Base-by-base conservation (phyloP, 2,113 vertebrate species). In the Cygnus atratus region DNA sequence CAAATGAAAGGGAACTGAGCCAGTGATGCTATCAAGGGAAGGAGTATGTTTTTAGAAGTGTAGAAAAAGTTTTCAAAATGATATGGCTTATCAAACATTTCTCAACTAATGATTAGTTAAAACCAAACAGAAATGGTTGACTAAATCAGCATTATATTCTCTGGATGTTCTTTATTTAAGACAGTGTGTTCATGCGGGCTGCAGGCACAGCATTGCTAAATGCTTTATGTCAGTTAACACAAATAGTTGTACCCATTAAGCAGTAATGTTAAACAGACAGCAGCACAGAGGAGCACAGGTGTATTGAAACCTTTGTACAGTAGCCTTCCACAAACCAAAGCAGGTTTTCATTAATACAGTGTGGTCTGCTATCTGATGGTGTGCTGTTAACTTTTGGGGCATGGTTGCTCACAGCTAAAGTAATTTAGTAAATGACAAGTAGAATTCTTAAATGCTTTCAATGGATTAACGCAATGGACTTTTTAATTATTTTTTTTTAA, bases 201-300 rank as follows among this genome's bases (percentile, higher is more conserved):
- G 41, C 35, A 62, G 39, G 43, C 33, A 50, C 46, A 41, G 37
- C 1, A 1, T 7, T 61, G 35, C 93, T 70, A 9, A 15, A 7
- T 13, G 39, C 55, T 68, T 35, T 13, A 1, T 8, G 54, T 2
- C 3, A 8, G 33, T 72, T 28, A 8, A 20, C 0, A 1, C 2
- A 10, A 37, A 54, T 0, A 35, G 13, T 14, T 43, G 5, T 31
- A 39, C 8, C 8, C 2, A 2, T 10, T 7, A 13, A 25, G 52
- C 61, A 52, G 5, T 1, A 4, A 11, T 5, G 33, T 11, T 35
- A 70, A 58, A 9, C 28, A 37, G 82, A 13, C 87, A 37, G 67
- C 39, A 28, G 48, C 1, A 16, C 57, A 28, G 29, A 13, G 3
- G 7, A 35, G 16, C 1, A 3, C 81, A 86, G 78, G 92, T 91